phyloP scores from a whole-genome alignment of 2,113 vertebrate species.

The Rhinogobius similis region DNA sequence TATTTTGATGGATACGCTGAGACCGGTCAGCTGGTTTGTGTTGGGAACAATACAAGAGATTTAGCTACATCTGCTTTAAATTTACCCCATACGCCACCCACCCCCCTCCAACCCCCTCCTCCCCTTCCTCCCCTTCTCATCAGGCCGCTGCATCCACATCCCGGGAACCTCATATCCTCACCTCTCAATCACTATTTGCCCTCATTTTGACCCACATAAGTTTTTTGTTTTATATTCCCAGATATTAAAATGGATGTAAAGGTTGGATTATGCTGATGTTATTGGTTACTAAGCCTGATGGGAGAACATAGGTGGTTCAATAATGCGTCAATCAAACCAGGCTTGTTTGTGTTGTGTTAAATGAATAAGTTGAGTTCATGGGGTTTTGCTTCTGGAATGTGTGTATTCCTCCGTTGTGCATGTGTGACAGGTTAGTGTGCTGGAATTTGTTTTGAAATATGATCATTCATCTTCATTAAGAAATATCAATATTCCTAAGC shows the following conservation, averaged over 20 bases:
- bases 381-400: neutral
- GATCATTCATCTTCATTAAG: too few species aligned
- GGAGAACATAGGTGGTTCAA: slow-evolving; percentile 31
- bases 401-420: neutral
- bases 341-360: slow-evolving; percentile 17
- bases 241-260: slow-evolving; percentile 41
- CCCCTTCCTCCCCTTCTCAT: slow-evolving; percentile 45
- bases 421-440: too few species aligned
- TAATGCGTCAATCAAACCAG: slow-evolving; percentile 11
- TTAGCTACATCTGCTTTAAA: slow-evolving; percentile 73
- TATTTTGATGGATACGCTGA: slow-evolving; percentile 81
- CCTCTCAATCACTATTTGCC: slow-evolving; percentile 17
- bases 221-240: slow-evolving; percentile 52
- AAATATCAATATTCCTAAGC: too few species aligned
- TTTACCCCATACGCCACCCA: slow-evolving; percentile 44
- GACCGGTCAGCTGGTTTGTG: slow-evolving; percentile 81
- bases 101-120: slow-evolving; percentile 28
- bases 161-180: slow-evolving; percentile 46
- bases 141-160: slow-evolving; percentile 62
- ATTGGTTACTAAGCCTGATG: slow-evolving; percentile 25
- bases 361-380: neutral
- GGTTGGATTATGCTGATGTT: slow-evolving; percentile 46
- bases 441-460: too few species aligned
- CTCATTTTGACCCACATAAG: slow-evolving; percentile 37
- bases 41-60: slow-evolving; percentile 77